phyloP scores from a whole-genome alignment of 2,888 invertebrate genomes.

The Cloeon dipterum region DNA sequence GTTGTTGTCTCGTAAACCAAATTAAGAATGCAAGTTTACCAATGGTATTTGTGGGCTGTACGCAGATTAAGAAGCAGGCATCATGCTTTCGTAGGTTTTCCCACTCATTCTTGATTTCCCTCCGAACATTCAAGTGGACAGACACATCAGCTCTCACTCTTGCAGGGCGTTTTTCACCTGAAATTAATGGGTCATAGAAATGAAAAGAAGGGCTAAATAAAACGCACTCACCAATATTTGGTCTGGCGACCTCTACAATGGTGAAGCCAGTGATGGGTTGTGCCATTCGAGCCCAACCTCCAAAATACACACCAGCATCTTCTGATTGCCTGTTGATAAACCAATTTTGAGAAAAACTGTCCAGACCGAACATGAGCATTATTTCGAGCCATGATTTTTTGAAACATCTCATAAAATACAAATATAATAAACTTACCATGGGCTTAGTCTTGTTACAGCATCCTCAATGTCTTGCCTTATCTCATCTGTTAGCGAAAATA shows the following conservation, averaged over 20 bases:
- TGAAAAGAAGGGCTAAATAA: not conserved
- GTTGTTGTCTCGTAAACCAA: not conserved
- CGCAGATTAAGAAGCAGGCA: constrained; percentile 87
- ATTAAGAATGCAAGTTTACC: constrained; percentile 25
- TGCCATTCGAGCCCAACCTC: constrained; percentile 99
- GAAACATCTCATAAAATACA: not conserved
- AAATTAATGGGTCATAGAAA: constrained; percentile 14
- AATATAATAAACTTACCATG: constrained; percentile 40
- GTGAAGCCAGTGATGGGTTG: constrained; percentile 80
- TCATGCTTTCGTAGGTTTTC: constrained; percentile 91
- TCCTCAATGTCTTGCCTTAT: constrained; percentile 97
- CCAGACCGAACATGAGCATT: no score
- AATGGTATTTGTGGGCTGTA: constrained; percentile 61
- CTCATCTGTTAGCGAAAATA: constrained; percentile 47
- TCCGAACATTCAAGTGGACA: constrained; percentile 72
- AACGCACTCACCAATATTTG: constrained; percentile 47
- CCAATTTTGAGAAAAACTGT: no score
- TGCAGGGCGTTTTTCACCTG: constrained; percentile 82
- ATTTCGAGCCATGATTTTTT: no score
- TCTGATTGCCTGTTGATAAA: constrained; percentile 63
- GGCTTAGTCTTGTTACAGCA: constrained; percentile 80
- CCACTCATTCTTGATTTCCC: constrained; percentile 91
- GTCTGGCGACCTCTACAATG: constrained; percentile 84
- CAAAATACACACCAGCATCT: constrained; percentile 67
- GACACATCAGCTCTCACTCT: constrained; percentile 87